A percentile compares a stretch with the other conserved stretches of the same genome.
Evolutionary conservation across 2,797 vertebrate species (phyloP).

Genomic region (Hoplostethus atlanticus): DNA sequence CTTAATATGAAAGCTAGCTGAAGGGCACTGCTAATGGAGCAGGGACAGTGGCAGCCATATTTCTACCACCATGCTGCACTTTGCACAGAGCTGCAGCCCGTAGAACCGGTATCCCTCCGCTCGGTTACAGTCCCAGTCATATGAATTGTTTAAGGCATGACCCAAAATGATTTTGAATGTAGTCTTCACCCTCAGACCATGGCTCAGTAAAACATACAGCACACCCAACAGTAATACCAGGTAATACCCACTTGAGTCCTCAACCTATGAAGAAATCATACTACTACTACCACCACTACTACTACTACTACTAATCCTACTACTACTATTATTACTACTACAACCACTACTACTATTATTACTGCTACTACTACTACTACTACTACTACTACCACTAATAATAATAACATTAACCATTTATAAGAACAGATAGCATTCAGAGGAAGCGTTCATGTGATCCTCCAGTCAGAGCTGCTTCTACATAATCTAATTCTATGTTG

Average conservation of each 20-base stretch:
- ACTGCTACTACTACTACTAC: too few relatives aligned
- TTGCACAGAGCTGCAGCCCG: conserved; percentile 32
- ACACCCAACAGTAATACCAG: background rate
- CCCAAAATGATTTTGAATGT: conserved; percentile 34
- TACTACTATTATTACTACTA: background rate
- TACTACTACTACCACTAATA: too few relatives aligned
- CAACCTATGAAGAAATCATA: background rate
- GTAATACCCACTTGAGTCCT: background rate
- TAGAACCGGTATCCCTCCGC: conserved; percentile 6
- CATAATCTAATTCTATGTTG: background rate
- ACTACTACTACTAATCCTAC: background rate
- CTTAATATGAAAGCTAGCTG: conserved; percentile 53
- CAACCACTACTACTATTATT: background rate
- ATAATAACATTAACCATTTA: too few relatives aligned
- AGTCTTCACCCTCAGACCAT: conserved; percentile 16
- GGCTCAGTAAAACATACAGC: conserved; percentile 29
- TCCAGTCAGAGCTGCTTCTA: background rate
- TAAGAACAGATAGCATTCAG: too few relatives aligned
- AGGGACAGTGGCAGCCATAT: conserved; percentile 53
- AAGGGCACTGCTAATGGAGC: conserved; percentile 62
- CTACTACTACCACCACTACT: background rate
- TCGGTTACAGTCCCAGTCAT: conserved; percentile 16
- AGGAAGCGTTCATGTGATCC: too few relatives aligned
- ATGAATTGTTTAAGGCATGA: conserved; percentile 57
- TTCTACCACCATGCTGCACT: conserved; percentile 46